Evolutionary conservation across 2,888 invertebrate genomes (phyloP).

Genomic region (Leptinotarsa juncta): DNA sequence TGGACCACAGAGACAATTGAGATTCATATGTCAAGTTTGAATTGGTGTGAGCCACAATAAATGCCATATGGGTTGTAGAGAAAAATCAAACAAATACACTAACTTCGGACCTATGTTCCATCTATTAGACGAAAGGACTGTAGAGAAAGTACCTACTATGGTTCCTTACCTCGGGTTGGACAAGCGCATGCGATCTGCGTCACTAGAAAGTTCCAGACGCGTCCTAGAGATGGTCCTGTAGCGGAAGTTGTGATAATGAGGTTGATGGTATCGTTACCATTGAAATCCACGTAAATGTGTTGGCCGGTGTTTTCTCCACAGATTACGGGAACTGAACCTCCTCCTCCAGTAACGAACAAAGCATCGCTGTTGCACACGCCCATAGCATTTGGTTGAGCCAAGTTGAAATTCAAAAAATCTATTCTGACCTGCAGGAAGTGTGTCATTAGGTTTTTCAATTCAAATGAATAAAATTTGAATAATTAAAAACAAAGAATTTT

Average conservation of each 20-base stretch:
- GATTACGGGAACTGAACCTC: slow-evolving; percentile 77
- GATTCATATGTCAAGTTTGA: no score
- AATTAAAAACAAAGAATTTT: no score
- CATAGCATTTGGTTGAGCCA: slow-evolving; percentile 78
- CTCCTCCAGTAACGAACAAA: slow-evolving; percentile 76
- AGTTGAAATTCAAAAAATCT: slow-evolving; percentile 78
- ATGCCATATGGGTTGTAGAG: no score
- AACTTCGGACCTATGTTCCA: no score
- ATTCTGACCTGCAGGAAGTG: slow-evolving; percentile 73
- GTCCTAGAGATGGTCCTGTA: slow-evolving; percentile 65
- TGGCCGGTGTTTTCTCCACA: slow-evolving; percentile 86
- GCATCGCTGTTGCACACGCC: slow-evolving; percentile 79
- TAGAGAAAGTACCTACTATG: not conserved
- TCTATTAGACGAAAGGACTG: no score
- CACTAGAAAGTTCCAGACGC: slow-evolving; percentile 81
- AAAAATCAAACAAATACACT: no score
- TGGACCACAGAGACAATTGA: no score
- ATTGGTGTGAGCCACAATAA: no score
- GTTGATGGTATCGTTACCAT: slow-evolving; percentile 74
- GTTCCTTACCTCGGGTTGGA: slow-evolving; percentile 70
- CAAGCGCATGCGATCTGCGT: slow-evolving; percentile 79
- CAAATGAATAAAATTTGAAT: no score
- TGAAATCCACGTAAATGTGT: slow-evolving; percentile 81
- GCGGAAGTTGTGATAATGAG: slow-evolving; percentile 72
- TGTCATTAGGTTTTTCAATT: no score